Evolutionary conservation across 2,113 vertebrate species (phyloP).

Genomic region (Mormoops blainvillei): DNA sequence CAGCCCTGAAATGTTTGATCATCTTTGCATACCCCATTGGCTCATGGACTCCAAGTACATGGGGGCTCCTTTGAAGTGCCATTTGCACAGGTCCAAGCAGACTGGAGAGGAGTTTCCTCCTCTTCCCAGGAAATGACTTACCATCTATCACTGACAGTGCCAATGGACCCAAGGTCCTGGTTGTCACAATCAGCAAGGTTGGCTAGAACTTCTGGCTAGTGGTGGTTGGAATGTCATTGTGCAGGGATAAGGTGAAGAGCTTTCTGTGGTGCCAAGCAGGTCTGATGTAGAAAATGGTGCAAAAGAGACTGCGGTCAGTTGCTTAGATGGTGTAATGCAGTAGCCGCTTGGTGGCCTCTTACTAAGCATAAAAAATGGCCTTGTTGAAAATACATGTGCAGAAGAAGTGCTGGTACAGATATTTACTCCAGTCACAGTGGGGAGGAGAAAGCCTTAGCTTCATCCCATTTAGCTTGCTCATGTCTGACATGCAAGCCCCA

Average conservation of each 20-base stretch:
- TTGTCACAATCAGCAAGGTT: conserved; percentile 32
- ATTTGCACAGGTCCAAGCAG: conserved; percentile 61
- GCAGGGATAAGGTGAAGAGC: conserved; percentile 40
- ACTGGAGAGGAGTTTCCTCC: not conserved
- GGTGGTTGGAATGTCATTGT: conserved; percentile 81
- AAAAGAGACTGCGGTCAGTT: conserved; percentile 30
- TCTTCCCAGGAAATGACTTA: conserved; percentile 78
- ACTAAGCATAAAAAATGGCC: conserved; percentile 54
- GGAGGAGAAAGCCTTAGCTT: conserved; percentile 44
- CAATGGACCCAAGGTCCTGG: conserved; percentile 71
- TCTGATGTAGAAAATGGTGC: conserved; percentile 55
- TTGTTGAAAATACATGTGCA: conserved; percentile 65
- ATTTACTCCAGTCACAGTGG: conserved; percentile 70
- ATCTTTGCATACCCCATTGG: conserved; percentile 78
- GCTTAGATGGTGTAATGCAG: not conserved
- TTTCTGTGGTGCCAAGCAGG: conserved; percentile 68
- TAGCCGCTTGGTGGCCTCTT: conserved; percentile 25
- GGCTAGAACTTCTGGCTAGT: conserved; percentile 78
- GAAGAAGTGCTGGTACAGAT: conserved; percentile 76
- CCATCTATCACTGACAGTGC: conserved; percentile 73
- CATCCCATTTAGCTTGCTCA: conserved; percentile 11
- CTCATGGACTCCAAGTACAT: conserved; percentile 71
- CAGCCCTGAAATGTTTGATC: conserved; percentile 75
- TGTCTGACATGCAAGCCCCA: conserved; percentile 10
- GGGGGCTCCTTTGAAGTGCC: conserved; percentile 66